Conservation (phyloP, 2,113 vertebrate species). For the Oreochromis niloticus region DNA sequence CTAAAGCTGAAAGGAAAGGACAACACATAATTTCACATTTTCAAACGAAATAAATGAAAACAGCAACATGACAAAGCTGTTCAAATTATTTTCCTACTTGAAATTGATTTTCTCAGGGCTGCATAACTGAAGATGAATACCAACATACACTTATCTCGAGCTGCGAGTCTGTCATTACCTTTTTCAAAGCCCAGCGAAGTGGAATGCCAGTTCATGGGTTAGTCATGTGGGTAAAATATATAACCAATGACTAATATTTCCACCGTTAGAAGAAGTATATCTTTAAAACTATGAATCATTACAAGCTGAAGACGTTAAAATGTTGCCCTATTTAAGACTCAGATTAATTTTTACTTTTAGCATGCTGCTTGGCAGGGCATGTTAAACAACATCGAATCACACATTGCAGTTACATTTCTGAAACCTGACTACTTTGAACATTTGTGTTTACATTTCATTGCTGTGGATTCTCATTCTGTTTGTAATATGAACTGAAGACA, state of each 20-base stretch:
- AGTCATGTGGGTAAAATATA: neutral
- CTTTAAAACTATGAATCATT: neutral
- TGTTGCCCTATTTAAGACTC: neutral
- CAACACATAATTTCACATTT: neutral
- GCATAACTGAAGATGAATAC: neutral
- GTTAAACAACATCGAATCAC: neutral
- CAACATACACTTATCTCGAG: neutral
- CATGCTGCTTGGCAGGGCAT: neutral
- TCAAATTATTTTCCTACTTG: neutral
- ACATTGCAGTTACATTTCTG: neutral
- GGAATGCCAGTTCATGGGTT: neutral
- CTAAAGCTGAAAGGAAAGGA: conserved; percentile 79
- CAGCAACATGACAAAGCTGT: neutral
- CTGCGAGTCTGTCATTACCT: neutral
- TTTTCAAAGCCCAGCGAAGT: neutral
- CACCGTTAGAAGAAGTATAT: neutral
- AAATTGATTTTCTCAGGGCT: neutral
- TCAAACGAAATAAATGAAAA: neutral
- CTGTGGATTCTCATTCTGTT: neutral
- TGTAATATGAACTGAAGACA: neutral
- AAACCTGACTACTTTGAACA: neutral
- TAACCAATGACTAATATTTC: neutral
- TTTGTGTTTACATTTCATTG: neutral
- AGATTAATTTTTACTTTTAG: neutral
- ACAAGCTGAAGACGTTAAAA: neutral